A percentile compares a stretch with the other conserved stretches of the same genome.
Evolutionary conservation across 2,113 vertebrate species (phyloP).

Genomic region (Martes martes): DNA sequence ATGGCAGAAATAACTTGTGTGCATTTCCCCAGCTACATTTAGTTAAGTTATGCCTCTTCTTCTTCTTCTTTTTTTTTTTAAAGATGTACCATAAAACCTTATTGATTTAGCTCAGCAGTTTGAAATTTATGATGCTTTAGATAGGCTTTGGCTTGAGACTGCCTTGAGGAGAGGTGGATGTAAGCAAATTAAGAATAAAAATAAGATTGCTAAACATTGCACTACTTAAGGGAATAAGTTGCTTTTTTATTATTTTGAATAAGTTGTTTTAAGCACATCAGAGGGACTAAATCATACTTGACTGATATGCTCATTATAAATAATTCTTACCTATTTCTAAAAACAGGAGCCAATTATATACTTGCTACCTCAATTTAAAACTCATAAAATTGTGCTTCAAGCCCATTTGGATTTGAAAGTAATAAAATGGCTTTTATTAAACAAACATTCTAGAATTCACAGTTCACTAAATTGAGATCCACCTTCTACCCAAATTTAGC

Average conservation of each 20-base stretch:
- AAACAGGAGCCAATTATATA: neutral
- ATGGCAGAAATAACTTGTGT: neutral
- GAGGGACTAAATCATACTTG: neutral
- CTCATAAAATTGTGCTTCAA: neutral
- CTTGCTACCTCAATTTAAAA: neutral
- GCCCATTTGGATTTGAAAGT: neutral
- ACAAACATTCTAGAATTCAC: neutral
- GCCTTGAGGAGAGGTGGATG: neutral
- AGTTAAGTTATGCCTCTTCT: neutral
- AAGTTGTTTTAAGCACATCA: conserved; percentile 19
- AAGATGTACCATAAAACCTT: neutral
- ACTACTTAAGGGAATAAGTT: neutral
- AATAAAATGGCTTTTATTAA: conserved; percentile 37
- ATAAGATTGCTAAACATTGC: neutral
- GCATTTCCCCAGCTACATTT: neutral
- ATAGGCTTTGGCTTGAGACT: neutral
- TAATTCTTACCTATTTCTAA: neutral
- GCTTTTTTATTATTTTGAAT: conserved; percentile 29
- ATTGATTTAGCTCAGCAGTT: conserved; percentile 24
- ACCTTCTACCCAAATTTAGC: neutral
- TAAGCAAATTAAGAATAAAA: conserved; percentile 53
- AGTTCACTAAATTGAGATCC: neutral
- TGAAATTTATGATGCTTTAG: conserved; percentile 40
- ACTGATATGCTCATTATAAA: neutral
- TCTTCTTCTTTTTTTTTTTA: neutral